Evolutionary conservation across 2,113 vertebrate species (phyloP).

Genomic region (Plotosus lineatus): DNA sequence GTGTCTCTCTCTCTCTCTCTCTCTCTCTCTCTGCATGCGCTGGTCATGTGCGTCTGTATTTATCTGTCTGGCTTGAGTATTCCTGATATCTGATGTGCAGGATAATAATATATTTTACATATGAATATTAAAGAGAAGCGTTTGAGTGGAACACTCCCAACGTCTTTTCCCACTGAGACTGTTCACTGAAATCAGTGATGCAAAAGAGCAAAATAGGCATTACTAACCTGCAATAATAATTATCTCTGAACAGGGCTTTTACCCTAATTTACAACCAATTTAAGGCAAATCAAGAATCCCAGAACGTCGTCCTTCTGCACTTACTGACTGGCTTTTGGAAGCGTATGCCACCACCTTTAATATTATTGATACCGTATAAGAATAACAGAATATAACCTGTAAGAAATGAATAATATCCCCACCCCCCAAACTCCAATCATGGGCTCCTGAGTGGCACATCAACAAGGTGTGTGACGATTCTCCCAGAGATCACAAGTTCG

Average conservation of each 20-base stretch:
- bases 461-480: too few relatives aligned
- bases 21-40: not conserved
- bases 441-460: too few relatives aligned
- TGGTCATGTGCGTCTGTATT: too few relatives aligned
- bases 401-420: not conserved
- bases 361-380: not conserved
- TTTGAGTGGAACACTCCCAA: not conserved
- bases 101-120: not conserved
- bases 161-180: not conserved
- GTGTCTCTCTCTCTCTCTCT: too few relatives aligned
- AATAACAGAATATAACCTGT: not conserved
- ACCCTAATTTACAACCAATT: constrained; percentile 11
- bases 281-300: constrained; percentile 19
- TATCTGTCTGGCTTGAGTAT: too few relatives aligned
- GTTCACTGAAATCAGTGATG: not conserved
- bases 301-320: not conserved
- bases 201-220: constrained; percentile 14
- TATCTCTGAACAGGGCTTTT: constrained; percentile 11
- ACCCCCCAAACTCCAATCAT: too few relatives aligned
- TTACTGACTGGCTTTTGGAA: not conserved
- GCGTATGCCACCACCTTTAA: not conserved
- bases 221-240: constrained; percentile 21
- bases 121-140: not conserved
- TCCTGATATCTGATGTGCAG: too few relatives aligned
- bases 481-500: too few relatives aligned